These are phyloP conservation scores for Tetheella fluctuosa DNA, from an alignment of 2,888 invertebrate species.

Conservation along the genomic window DNA sequence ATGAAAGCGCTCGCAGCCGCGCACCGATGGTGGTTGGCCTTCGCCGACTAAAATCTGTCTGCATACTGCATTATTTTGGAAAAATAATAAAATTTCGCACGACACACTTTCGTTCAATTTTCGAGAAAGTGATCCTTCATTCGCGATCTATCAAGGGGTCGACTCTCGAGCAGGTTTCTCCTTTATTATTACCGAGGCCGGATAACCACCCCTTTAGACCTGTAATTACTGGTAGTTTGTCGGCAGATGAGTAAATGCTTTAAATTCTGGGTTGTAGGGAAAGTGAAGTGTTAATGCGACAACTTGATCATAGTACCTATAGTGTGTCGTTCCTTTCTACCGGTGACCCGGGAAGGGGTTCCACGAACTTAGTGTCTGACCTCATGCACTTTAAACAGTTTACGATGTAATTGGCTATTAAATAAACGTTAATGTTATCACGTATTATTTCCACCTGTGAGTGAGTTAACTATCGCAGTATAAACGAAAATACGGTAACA, in stretches of 20 bases:
- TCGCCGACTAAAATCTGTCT: constrained; percentile 52
- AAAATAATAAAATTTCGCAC: constrained; percentile 69
- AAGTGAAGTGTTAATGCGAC: constrained; percentile 82
- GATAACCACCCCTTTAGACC: constrained; percentile 58
- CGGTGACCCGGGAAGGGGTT: constrained; percentile 63
- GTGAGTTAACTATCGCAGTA: constrained; percentile 27
- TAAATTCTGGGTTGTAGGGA: constrained; percentile 79
- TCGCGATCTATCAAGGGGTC: constrained; percentile 70
- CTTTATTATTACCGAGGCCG: constrained; percentile 57
- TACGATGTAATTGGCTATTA: constrained; percentile 53
- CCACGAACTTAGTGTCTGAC: constrained; percentile 57
- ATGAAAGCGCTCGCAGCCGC: constrained; percentile 62
- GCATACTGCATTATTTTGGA: constrained; percentile 56
- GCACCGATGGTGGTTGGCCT: constrained; percentile 63
- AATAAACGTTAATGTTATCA: constrained; percentile 41
- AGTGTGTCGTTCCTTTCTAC: constrained; percentile 59
- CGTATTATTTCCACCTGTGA: constrained; percentile 36
- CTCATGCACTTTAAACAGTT: constrained; percentile 49
- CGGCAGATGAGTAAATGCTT: constrained; percentile 82
- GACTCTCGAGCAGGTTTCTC: constrained; percentile 62
- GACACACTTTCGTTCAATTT: constrained; percentile 79
- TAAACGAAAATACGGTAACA: constrained; percentile 24
- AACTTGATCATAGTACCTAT: constrained; percentile 65
- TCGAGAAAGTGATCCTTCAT: constrained; percentile 80
- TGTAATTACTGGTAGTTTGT: constrained; percentile 74